Conservation (phyloP, 2,888 invertebrate genomes). For the Cetonia aurata region DNA sequence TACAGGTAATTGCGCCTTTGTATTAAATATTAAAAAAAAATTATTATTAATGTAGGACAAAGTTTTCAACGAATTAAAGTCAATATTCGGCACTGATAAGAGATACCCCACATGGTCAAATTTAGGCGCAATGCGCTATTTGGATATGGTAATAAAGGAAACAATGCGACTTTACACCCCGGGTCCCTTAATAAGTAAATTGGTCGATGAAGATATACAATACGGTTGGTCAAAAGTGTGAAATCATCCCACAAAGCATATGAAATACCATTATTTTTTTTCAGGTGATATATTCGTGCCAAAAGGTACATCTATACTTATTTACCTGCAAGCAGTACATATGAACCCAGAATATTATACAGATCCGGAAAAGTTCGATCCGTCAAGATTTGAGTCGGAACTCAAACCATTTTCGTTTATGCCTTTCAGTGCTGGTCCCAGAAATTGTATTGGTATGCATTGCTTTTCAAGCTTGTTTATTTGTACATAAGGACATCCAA, state of each 20-base stretch:
- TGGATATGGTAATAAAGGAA: slow-evolving; percentile 70
- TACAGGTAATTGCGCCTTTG: slow-evolving; percentile 56
- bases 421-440: slow-evolving; percentile 12
- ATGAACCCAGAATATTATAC: slow-evolving; percentile 7
- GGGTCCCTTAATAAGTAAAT: slow-evolving; percentile 68
- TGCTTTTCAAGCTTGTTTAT: slow-evolving; percentile 27
- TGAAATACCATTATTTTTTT: not conserved
- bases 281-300: slow-evolving; percentile 15
- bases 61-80: slow-evolving; percentile 60
- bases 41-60: slow-evolving; percentile 53
- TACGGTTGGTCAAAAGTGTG: slow-evolving; percentile 51
- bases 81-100: slow-evolving; percentile 57
- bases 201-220: slow-evolving; percentile 62
- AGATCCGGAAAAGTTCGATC: slow-evolving; percentile 12
- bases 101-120: slow-evolving; percentile 59
- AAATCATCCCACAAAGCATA: too few relatives aligned
- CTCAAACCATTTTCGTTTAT: not conserved
- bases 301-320: slow-evolving; percentile 50
- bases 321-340: slow-evolving; percentile 11
- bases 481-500: not conserved
- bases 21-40: too few relatives aligned
- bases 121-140: slow-evolving; percentile 69
- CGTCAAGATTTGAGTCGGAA: slow-evolving; percentile 6
- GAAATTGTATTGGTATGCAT: slow-evolving; percentile 21
- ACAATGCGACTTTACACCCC: slow-evolving; percentile 68